phyloP scores from a whole-genome alignment of 1,140 invertebrate species.

The Hestina assimilis region DNA sequence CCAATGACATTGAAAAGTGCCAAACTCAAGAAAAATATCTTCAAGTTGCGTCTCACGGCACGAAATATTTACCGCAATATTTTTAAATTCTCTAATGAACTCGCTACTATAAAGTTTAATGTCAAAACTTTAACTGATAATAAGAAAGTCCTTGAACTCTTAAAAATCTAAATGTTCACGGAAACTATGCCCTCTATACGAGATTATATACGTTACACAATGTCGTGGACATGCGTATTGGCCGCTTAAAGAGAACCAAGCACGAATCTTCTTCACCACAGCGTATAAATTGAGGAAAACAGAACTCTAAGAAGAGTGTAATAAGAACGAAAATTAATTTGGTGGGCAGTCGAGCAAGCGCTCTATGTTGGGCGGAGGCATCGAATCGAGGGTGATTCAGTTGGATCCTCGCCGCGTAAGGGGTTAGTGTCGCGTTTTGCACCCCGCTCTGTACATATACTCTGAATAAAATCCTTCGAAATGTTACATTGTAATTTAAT shows the following conservation, averaged over 20 bases:
- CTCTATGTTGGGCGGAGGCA: conserved; percentile 75
- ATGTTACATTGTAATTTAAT: conserved; percentile 56
- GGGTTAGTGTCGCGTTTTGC: conserved; percentile 53
- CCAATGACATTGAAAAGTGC: not conserved
- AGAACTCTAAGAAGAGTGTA: conserved; percentile 33
- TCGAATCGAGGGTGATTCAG: conserved; percentile 73
- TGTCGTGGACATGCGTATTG: conserved; percentile 77
- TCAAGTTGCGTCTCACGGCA: not conserved
- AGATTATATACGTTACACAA: conserved; percentile 66
- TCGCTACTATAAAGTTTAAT: conserved; percentile 6
- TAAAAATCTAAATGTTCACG: conserved; percentile 70
- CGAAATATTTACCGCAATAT: not conserved
- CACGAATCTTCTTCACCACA: conserved; percentile 69
- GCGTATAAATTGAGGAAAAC: conserved; percentile 31
- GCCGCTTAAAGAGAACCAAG: conserved; percentile 66
- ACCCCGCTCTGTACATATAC: conserved; percentile 58
- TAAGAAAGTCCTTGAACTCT: conserved; percentile 71
- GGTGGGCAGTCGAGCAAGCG: conserved; percentile 55
- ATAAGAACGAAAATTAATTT: conserved; percentile 37
- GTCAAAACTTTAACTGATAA: conserved; percentile 59
- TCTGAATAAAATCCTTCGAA: conserved; percentile 65
- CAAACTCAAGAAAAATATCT: conserved; percentile 1
- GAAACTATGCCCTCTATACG: conserved; percentile 70
- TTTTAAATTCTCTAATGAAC: not conserved
- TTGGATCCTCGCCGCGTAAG: conserved; percentile 65